These are phyloP conservation scores for Tenthredo distinguenda DNA, from an alignment of 2,888 invertebrate species.

Conservation along the genomic window DNA sequence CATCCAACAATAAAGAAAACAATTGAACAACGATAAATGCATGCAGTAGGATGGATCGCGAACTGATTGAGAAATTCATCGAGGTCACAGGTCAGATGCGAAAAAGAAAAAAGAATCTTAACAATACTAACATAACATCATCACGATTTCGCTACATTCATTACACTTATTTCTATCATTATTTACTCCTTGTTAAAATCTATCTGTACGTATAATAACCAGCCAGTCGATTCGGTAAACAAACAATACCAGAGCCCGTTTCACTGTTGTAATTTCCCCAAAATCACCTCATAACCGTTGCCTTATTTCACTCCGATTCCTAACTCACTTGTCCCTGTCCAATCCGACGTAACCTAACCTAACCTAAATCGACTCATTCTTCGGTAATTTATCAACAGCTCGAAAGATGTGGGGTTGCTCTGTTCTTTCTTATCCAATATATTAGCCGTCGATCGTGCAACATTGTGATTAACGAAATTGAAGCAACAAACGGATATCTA, in stretches of 20 bases:
- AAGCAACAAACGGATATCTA: too few relatives aligned
- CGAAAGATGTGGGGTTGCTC: too few relatives aligned
- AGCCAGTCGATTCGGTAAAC: slow-evolving; percentile 46
- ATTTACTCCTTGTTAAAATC: neutral
- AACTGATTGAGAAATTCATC: slow-evolving; percentile 73
- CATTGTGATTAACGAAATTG: too few relatives aligned
- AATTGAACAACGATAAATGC: slow-evolving; percentile 20
- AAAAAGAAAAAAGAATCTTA: neutral
- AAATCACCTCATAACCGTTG: neutral
- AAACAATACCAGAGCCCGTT: slow-evolving; percentile 27
- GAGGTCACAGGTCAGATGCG: slow-evolving; percentile 73
- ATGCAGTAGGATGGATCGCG: slow-evolving; percentile 69
- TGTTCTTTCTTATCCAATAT: too few relatives aligned
- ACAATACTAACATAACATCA: neutral
- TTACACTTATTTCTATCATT: neutral
- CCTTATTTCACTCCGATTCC: neutral
- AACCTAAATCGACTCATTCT: neutral
- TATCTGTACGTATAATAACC: neutral
- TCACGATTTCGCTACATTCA: neutral
- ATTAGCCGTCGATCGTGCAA: too few relatives aligned
- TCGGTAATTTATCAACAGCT: too few relatives aligned
- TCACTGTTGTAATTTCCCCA: neutral
- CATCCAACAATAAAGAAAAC: neutral
- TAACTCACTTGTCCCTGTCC: neutral
- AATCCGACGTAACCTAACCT: slow-evolving; percentile 21